phyloP scores from a whole-genome alignment of 1,140 invertebrate species.

The Platorchestia sp. region DNA sequence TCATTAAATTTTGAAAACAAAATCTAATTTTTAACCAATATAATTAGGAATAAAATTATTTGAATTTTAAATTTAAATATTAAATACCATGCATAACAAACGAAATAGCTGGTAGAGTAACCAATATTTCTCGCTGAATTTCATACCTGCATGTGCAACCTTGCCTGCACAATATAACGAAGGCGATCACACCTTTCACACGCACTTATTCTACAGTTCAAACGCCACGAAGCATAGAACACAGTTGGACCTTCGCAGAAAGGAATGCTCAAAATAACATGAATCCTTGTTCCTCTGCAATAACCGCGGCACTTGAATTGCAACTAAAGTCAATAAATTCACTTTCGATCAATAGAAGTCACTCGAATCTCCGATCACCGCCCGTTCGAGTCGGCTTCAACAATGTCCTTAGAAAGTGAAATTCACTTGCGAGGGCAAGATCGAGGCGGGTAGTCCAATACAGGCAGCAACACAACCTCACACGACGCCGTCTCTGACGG shows the following conservation, averaged over 20 bases:
- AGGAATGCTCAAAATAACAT: background rate
- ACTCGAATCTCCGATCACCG: background rate
- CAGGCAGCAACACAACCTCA: background rate
- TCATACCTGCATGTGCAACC: background rate
- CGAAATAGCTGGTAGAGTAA: background rate
- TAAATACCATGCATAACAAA: background rate
- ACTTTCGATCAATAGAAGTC: background rate
- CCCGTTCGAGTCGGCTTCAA: background rate
- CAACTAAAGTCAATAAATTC: background rate
- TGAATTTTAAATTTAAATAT: background rate
- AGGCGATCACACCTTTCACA: background rate
- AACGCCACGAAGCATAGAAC: background rate
- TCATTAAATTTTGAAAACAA: background rate
- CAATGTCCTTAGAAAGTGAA: background rate
- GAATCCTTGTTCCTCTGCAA: background rate
- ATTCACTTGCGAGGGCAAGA: background rate
- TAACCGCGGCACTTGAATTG: background rate
- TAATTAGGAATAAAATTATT: background rate
- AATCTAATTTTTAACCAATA: background rate
- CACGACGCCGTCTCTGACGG: background rate
- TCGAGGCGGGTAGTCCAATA: background rate
- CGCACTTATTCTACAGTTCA: background rate
- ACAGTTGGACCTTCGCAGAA: background rate
- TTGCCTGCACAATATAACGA: background rate
- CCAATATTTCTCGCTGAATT: background rate